phyloP scores from a whole-genome alignment of 2,797 vertebrate species.

The Perodicticus potto region DNA sequence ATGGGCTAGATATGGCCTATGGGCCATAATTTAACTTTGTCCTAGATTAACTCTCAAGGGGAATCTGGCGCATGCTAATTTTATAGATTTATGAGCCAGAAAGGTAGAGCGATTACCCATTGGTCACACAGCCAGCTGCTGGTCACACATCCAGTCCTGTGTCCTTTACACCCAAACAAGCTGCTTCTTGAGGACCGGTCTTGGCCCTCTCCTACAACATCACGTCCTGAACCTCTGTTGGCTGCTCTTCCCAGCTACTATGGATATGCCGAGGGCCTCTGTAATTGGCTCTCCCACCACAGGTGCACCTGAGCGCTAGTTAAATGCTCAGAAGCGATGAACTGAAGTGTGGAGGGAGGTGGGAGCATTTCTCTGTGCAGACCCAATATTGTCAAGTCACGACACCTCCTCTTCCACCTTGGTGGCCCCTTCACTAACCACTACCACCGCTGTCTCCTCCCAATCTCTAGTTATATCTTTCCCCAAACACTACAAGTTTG shows the following conservation, averaged over 20 bases:
- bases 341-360: accelerated
- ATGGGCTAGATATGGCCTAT: not conserved
- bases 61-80: not conserved
- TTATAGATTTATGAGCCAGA: not conserved
- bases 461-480: not conserved
- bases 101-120: not conserved
- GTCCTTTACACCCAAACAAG: not conserved
- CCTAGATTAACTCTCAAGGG: not conserved
- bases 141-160: too few relatives aligned
- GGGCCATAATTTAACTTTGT: not conserved
- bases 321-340: not conserved
- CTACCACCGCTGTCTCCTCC: not conserved
- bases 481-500: not conserved
- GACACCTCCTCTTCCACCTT: not conserved
- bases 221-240: not conserved
- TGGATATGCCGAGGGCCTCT: not conserved
- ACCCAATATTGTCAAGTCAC: not conserved
- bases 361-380: not conserved
- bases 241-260: not conserved
- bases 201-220: not conserved
- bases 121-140: not conserved
- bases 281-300: not conserved
- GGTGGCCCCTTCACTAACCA: not conserved
- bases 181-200: not conserved
- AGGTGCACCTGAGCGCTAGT: too few relatives aligned